Percentiles rank a stretch among this genome's conserved stretches.
Evolutionary conservation across 2,888 invertebrate species (phyloP).

Genomic region (Polyploca ridens): DNA sequence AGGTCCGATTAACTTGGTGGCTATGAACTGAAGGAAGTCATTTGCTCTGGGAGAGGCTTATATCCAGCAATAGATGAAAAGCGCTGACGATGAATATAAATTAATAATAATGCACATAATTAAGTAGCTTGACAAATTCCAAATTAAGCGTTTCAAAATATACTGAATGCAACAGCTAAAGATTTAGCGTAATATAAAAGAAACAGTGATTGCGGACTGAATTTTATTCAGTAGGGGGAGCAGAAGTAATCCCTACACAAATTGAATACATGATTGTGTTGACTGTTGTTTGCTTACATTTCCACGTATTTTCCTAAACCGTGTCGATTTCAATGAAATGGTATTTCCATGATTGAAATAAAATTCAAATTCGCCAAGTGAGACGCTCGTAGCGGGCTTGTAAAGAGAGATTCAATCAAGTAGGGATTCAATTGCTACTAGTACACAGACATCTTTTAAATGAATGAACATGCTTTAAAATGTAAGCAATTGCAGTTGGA

Average conservation of each 20-base stretch:
- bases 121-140: neutral
- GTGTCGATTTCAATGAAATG: slow-evolving; percentile 69
- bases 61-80: no score
- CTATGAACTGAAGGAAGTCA: no score
- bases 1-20: no score
- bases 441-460: slow-evolving; percentile 63
- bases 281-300: slow-evolving; percentile 65
- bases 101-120: no score
- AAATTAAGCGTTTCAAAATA: neutral
- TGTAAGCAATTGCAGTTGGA: slow-evolving; percentile 35
- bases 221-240: slow-evolving; percentile 50
- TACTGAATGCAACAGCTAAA: slow-evolving; percentile 6
- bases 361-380: slow-evolving; percentile 68
- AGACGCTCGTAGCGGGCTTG: slow-evolving; percentile 50
- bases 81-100: no score
- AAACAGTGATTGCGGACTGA: slow-evolving; percentile 31
- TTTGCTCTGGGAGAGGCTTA: no score
- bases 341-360: slow-evolving; percentile 63
- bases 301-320: slow-evolving; percentile 63
- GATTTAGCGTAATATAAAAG: slow-evolving; percentile 27
- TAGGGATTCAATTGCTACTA: slow-evolving; percentile 55
- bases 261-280: slow-evolving; percentile 75
- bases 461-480: slow-evolving; percentile 59
- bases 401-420: slow-evolving; percentile 71
- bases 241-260: slow-evolving; percentile 70